Evolutionary conservation across 1,140 invertebrate genomes (phyloP), one percentile per base, ranked within the genome.

Genomic region (Camponotus floridanus): DNA sequence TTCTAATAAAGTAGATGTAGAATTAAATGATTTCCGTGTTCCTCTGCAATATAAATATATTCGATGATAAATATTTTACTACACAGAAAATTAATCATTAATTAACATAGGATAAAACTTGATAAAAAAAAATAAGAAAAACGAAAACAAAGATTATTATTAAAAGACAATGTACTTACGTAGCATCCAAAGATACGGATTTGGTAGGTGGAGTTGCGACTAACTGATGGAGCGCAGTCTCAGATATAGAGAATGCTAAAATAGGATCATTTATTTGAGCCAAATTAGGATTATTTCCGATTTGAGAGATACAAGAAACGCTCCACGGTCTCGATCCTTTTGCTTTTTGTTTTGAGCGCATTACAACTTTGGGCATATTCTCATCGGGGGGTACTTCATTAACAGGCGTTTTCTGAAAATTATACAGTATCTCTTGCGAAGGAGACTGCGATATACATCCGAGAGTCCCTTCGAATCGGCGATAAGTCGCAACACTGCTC

Each of bases 211-310:
- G 94, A 3, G 94, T 94, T 36, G 93, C 78, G 39, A 95, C 91
- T 13, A 98, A 94, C 21, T 97, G 96, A 93, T 98, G 96, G 15
- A 98, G 94, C 15, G 98, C 98, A 0, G 98, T 98, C 95, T 99
- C 98, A 0, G 98, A 98, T 89, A 98, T 98, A 0, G 98, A 98
- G 88, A 97, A 95, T 90, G 96, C 95, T 76, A 96, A 95, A 89
- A 95, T 92, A 15, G 94, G 39, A 89, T 96, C 90, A 85, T 93
- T 88, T 13, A 91, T 92, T 39, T 92, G 91, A 86, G 91, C 90
- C 33, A 92, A 76, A 64, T 88, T 85, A 31, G 88, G 79, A 33
- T 86, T 87, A 26, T 91, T 87, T 8, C 92, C 92, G 85, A 97
- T 94, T 92, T 97, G 97, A 33, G 97, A 97, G 13, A 98, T 95